Evolutionary conservation across 2,888 invertebrate genomes (phyloP), one percentile per base, ranked within the genome.

Genomic region (Cactoblastis cactorum): DNA sequence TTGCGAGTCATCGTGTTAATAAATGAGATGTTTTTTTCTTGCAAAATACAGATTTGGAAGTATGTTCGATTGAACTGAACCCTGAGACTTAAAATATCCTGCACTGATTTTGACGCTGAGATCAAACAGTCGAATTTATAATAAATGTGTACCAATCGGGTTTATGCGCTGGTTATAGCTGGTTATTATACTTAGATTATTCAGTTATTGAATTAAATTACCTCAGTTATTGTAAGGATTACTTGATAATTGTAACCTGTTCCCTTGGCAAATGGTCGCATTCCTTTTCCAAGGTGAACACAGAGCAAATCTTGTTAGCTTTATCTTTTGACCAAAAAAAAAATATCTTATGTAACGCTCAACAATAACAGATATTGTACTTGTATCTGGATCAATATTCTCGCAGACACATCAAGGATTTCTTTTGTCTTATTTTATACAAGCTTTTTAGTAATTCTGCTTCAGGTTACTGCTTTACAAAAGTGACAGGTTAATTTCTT

Each of bases 211-310:
- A n/a, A n/a, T n/a, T n/a, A n/a, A n/a, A n/a, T 43, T 46, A 35
- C 19, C 12, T 18, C 19, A 51, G 52, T 51, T 59, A 59, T 62
- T 57, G 55, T 56, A 53, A 46, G 35, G 24, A n/a, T n/a, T n/a
- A n/a, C n/a, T 24, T 37, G 28, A 28, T 37, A 58, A 46, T 55
- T 33, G 14, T 53, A 39, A 56, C 55, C 61, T 60, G 54, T 56
- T 62, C 63, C 66, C 63, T 71, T 67, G 54, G 69, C 63, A 67
- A 73, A 72, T 69, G 69, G 69, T 72, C 67, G 74, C 86, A 86
- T 86, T 86, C 86, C 81, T 69, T 74, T 80, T 69, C 69, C 86
- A 87, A 87, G 86, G 86, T 82, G 76, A 85, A 60, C 74, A 62
- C 60, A 68, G 55, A 61, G 65, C 63, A 64, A 61, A 58, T 63